Base-by-base conservation (phyloP, 1,140 invertebrate genomes). In the Drosophila tristis region DNA sequence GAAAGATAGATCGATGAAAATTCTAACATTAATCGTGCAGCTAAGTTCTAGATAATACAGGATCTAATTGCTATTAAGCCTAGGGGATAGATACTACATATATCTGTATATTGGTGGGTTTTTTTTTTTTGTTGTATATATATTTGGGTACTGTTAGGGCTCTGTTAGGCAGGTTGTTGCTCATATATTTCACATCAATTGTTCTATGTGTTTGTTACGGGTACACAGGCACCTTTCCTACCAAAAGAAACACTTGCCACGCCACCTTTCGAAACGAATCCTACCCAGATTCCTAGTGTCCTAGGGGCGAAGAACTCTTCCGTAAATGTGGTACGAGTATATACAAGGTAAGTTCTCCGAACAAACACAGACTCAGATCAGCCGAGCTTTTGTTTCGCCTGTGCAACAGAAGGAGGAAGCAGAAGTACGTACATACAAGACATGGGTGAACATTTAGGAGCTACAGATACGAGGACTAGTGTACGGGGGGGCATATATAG, bases 1-100 rank as follows among this genome's bases (percentile, higher is more conserved):
- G 94, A 96, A 96, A 94, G 95, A 96, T 77, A 95, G 93, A 93
- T 95, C 94, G 93, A 95, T 95, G 93, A 95, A 95, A 94, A 95
- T 94, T 94, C 94, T 95, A 94, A 93, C 92, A 91, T 91, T 91
- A 91, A 91, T 91, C 86, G 87, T 91, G 90, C 90, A 91, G 87
- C 90, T 84, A 80, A 71, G 76, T 91, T 91, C 91, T 91, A 76
- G 23, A 55, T 57, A 71, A 74, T 63, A 75, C 72, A 61, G 64
- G 44, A 43, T 62, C 74, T 86, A 87, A 65, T 7, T 73, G 70
- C 63, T 75, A 75, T 13, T 39, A 39, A 39, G 35, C 35, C 35
- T 39, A 39, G 35, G 35, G 11, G 23, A 13, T 13, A 13, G 35
- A 39, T 39, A 39, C 35, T 39, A 29, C 1, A 29, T 44, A 4